Percentiles rank a stretch among this genome's conserved stretches.
phyloP scores from a whole-genome alignment of 2,888 invertebrate species.

The Andrena bicolor region DNA sequence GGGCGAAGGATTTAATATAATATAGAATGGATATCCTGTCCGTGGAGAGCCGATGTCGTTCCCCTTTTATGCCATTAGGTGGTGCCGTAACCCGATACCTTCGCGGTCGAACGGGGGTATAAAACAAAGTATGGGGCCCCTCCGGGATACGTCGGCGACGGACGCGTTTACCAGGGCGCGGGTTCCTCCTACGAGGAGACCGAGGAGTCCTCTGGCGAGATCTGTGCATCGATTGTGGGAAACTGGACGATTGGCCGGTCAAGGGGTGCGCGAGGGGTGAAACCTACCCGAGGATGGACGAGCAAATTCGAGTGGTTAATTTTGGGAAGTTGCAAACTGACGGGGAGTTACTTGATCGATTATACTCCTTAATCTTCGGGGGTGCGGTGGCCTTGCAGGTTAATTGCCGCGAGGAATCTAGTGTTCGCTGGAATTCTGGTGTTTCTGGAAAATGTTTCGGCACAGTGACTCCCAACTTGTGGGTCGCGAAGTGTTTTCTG shows the following conservation, averaged over 20 bases:
- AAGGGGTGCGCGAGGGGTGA: too few species aligned
- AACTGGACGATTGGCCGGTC: not conserved
- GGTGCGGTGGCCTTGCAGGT: too few species aligned
- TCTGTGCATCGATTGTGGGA: constrained; percentile 24
- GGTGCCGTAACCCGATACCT: constrained; percentile 78
- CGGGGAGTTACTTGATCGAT: too few species aligned
- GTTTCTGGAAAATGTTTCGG: too few species aligned
- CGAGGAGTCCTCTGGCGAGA: constrained; percentile 10
- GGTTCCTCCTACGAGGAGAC: constrained; percentile 40
- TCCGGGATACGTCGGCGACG: constrained; percentile 34
- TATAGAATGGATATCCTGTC: constrained; percentile 83
- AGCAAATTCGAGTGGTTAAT: too few species aligned
- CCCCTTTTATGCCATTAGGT: constrained; percentile 73
- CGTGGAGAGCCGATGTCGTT: constrained; percentile 62
- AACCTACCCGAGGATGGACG: too few species aligned
- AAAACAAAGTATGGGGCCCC: constrained; percentile 73
- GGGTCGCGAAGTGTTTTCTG: too few species aligned
- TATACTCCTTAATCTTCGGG: too few species aligned
- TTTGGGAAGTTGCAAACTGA: too few species aligned
- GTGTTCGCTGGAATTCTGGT: too few species aligned
- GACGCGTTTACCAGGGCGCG: constrained; percentile 29
- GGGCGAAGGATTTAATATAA: constrained; percentile 67
- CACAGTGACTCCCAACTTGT: too few species aligned
- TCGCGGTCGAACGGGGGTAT: constrained; percentile 61
- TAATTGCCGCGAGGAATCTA: too few species aligned